Percentiles rank a stretch among this genome's conserved stretches.
Conservation (phyloP, 2,888 invertebrate species). For the Epistrophe grossulariae region DNA sequence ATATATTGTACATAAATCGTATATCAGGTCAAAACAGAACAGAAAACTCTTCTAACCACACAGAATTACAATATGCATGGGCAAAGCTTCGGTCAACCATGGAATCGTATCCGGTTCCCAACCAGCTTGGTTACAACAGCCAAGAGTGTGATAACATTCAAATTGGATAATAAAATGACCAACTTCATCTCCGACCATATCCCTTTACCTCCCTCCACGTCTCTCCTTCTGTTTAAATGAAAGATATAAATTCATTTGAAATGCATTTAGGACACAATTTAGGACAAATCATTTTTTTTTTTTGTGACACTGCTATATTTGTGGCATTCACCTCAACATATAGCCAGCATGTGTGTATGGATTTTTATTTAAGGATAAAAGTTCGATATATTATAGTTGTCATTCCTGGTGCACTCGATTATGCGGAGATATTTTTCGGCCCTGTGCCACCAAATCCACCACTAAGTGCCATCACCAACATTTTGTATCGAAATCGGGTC, state of each 20-base stretch:
- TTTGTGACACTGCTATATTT: conserved; percentile 51
- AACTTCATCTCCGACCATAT: neutral
- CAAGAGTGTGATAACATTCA: conserved; percentile 52
- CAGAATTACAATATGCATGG: conserved; percentile 39
- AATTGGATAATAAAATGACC: conserved; percentile 39
- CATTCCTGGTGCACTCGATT: conserved; percentile 31
- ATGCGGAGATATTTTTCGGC: conserved; percentile 67
- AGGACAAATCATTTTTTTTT: conserved; percentile 11
- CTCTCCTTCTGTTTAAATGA: neutral
- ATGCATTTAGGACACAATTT: conserved; percentile 36
- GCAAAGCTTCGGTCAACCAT: conserved; percentile 56
- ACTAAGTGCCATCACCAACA: conserved; percentile 7
- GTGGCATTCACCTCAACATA: conserved; percentile 16
- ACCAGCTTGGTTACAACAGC: conserved; percentile 40
- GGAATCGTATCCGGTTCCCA: conserved; percentile 59
- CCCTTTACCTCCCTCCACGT: neutral
- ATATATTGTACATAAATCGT: too few species aligned
- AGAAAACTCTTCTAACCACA: neutral
- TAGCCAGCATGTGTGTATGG: neutral
- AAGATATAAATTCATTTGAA: conserved; percentile 32
- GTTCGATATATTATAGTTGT: conserved; percentile 38
- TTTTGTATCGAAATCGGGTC: conserved; percentile 31
- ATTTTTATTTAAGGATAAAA: conserved; percentile 35
- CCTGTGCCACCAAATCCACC: conserved; percentile 30
- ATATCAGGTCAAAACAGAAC: conserved; percentile 6